phyloP scores from a whole-genome alignment of 2,797 vertebrate species.

The Acomys russatus region DNA sequence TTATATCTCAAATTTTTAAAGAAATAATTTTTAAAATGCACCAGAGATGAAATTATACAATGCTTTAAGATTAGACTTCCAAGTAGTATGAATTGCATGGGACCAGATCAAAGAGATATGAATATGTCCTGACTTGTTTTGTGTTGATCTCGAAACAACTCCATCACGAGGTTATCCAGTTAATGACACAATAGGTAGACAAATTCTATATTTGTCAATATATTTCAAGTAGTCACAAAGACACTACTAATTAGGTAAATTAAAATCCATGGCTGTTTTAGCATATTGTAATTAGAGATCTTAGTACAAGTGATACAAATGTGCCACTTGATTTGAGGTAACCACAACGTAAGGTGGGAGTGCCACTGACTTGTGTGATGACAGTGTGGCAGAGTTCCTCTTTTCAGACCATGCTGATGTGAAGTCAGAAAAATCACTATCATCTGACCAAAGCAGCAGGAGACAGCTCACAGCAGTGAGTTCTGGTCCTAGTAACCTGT shows the following conservation, averaged over 20 bases:
- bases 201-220: neutral
- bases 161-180: neutral
- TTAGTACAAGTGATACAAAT: neutral
- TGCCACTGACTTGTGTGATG: neutral
- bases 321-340: neutral
- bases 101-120: neutral
- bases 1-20: neutral
- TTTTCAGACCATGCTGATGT: neutral
- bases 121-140: neutral
- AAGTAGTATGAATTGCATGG: neutral
- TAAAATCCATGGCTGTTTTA: conserved; percentile 24
- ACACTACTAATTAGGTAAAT: neutral
- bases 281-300: neutral
- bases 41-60: neutral
- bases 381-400: neutral
- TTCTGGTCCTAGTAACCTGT: conserved; percentile 63
- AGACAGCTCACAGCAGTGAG: conserved; percentile 50
- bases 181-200: conserved; percentile 14
- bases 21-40: conserved; percentile 4
- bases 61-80: conserved; percentile 8
- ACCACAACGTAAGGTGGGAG: neutral
- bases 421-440: conserved; percentile 50
- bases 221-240: neutral
- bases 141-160: conserved; percentile 41
- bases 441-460: conserved; percentile 70